Base-by-base conservation (phyloP, 2,113 vertebrate species). In the Pitta sordida region DNA sequence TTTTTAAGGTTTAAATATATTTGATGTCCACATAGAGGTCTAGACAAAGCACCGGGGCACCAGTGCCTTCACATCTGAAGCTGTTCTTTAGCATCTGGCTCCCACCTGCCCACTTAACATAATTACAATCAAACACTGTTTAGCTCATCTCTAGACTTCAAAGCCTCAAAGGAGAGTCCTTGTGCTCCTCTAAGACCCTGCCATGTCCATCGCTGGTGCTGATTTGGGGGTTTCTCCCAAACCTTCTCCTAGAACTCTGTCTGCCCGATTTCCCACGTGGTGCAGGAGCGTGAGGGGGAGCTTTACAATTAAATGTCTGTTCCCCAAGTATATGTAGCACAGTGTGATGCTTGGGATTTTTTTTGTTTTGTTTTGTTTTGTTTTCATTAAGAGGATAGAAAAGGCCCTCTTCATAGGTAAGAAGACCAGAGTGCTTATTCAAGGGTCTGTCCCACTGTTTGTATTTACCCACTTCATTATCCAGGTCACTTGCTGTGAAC, bases 101-200 rank as follows among this genome's bases (percentile, higher is more conserved):
- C 75, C 96, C 93, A 95, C 95, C 93, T 96, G 95, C 55, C 71
- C 83, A 60, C 79, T 96, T 83, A 88, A 43, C 46, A 22, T 80
- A 95, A 91, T 90, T 85, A n/a, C 26, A 39, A 59, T 94, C 93
- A 91, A 85, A 87, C 60, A 36, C 16, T 53, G 21, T 48, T 90
- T 88, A 93, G 76, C 76, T 77, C 79, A 43, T 95, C 85, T 77
- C 51, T 67, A 93, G 88, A 46, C 63, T 93, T 91, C 67, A 85
- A 90, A 96, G 53, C 51, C 63, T 67, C 78, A 17, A 53, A 58
- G 59, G 32, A 27, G 17, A 55, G 71, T 32, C 51, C 39, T 59
- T 26, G 34, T 44, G 29, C 46, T 88, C 19, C 79, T 77, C 51
- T 43, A 10, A 41, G 85, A 36, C 39, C 34, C 37, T 73, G 32